These are phyloP conservation scores for Coilia nasus DNA, from an alignment of 2,797 vertebrate species.

Conservation along the genomic window DNA sequence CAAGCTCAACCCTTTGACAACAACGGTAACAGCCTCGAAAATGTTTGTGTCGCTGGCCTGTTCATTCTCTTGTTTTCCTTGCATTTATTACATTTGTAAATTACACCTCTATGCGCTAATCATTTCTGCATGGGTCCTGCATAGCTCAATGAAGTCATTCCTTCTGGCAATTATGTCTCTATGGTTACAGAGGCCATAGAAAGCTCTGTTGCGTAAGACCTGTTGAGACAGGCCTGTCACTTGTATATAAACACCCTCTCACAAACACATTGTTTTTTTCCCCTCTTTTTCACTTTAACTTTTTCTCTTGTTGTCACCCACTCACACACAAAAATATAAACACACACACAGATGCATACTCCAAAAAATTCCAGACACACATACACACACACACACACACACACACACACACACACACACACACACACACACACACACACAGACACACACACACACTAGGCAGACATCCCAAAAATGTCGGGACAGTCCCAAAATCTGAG, in stretches of 20 bases:
- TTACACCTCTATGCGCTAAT: slow-evolving; percentile 47
- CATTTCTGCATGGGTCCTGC: slow-evolving; percentile 42
- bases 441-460: too few relatives aligned
- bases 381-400: too few relatives aligned
- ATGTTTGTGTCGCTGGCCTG: slow-evolving; percentile 28
- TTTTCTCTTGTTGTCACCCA: background rate
- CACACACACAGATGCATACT: background rate
- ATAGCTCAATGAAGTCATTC: slow-evolving; percentile 46
- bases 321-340: background rate
- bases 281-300: background rate
- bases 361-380: too few relatives aligned
- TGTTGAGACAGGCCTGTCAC: background rate
- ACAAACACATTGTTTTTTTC: background rate
- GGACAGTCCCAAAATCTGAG: too few relatives aligned
- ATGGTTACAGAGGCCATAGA: slow-evolving; percentile 31
- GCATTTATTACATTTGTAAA: slow-evolving; percentile 47
- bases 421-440: too few relatives aligned
- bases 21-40: background rate
- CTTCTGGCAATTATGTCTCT: slow-evolving; percentile 44
- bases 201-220: background rate
- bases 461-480: too few relatives aligned
- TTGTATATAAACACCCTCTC: background rate
- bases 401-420: too few relatives aligned
- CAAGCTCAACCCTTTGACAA: background rate
- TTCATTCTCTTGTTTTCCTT: slow-evolving; percentile 38